Base-by-base conservation (phyloP, 30 jellyfish, hydroid and myxozoan species). In the Pelagia noctiluca region DNA sequence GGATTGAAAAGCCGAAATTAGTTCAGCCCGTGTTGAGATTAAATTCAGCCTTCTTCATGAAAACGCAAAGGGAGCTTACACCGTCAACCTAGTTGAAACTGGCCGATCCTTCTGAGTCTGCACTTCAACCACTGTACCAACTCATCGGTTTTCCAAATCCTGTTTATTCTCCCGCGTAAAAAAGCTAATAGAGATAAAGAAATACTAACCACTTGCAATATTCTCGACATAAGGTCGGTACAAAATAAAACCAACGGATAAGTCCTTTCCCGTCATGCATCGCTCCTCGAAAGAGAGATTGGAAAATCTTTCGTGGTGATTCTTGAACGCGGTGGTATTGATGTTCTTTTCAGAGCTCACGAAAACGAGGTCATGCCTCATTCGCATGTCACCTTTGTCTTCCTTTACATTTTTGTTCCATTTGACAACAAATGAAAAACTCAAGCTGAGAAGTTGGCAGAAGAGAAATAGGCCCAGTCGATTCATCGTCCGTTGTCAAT, bases 221-320 rank as follows among this genome's bases (percentile, higher is more conserved):
- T 65, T 48, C 53, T 86, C 95, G 2, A 84, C 85, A 35, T 93
- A 93, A n/a, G 98, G 97, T 22, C 93, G 75, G 71, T 80, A 80
- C 62, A 80, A 23, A 32, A 54, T 87, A 68, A 85, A 93, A 0
- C 97, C 98, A 10, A 80, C 78, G 16, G 97, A 93, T 24, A 93
- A 46, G 30, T 93, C 90, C 88, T 75, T 33, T 23, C 98, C 98
- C 0, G 8, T 48, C 24, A 67, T 42, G 88, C 98, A 93, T 65
- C 80, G 83, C 35, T 87, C 95, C 49, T 93, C 98, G 16, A 93
- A 33, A 11, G 96, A 72, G 54, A 35, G 24, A 28, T 84, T 91
- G 16, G 82, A 47, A 19, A 71, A 65, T 42, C 63, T 69, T 31
- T 63, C 21, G 63, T 34, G 82, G 53, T 61, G 85, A 16, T 71